A percentile compares a stretch with the other conserved stretches of the same genome.
These are phyloP conservation scores for Eristalis arbustorum DNA, from an alignment of 2,888 invertebrate species.

Conservation along the genomic window DNA sequence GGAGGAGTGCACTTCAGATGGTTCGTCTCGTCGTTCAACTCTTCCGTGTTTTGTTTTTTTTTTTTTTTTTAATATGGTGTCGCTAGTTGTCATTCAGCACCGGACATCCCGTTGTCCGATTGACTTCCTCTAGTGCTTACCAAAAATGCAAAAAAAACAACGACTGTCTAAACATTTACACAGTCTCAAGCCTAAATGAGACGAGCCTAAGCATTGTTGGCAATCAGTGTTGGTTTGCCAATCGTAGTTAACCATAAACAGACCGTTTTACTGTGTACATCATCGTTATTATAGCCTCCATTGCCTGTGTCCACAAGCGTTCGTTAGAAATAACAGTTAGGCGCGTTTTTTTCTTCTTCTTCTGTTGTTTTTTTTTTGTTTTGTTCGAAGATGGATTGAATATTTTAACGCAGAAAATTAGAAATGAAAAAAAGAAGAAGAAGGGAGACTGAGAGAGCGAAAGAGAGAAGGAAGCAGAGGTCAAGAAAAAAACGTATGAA, in stretches of 20 bases:
- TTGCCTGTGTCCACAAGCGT: slow-evolving; percentile 26
- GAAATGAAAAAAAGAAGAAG: neutral
- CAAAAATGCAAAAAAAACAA: slow-evolving; percentile 53
- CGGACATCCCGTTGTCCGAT: slow-evolving; percentile 41
- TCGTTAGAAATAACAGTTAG: slow-evolving; percentile 56
- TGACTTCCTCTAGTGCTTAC: slow-evolving; percentile 30
- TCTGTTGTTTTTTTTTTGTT: slow-evolving; percentile 16
- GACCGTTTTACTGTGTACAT: slow-evolving; percentile 48
- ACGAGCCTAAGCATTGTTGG: slow-evolving; percentile 11
- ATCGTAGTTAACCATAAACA: slow-evolving; percentile 61
- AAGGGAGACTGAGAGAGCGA: neutral
- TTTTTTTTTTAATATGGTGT: neutral
- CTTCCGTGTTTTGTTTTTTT: slow-evolving; percentile 33
- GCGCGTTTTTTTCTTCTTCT: slow-evolving; percentile 3
- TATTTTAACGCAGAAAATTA: slow-evolving; percentile 34
- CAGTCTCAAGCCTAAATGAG: slow-evolving; percentile 35
- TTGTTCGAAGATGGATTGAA: slow-evolving; percentile 25
- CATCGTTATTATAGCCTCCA: slow-evolving; percentile 44
- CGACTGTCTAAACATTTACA: slow-evolving; percentile 10
- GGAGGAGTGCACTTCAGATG: slow-evolving; percentile 22
- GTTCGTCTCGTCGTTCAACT: slow-evolving; percentile 40
- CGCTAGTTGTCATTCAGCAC: slow-evolving; percentile 12
- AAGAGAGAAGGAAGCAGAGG: slow-evolving; percentile 6
- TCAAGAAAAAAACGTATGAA: slow-evolving; percentile 31
- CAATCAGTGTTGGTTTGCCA: slow-evolving; percentile 50